phyloP scores from a whole-genome alignment of 23 tunicate genomes.

The Oikopleura dioica region DNA sequence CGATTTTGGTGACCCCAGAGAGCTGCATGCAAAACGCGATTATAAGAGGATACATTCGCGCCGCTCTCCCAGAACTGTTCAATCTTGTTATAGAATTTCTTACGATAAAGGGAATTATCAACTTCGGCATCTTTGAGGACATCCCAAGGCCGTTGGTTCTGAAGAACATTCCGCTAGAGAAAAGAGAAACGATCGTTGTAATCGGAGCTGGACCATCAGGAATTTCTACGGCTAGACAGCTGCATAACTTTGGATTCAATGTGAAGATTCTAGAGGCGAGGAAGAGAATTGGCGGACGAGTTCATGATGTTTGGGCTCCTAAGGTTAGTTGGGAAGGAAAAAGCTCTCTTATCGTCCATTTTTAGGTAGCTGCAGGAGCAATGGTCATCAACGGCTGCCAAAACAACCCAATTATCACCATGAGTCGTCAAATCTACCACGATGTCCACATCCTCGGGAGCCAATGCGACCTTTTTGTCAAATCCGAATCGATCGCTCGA shows the following conservation, averaged over 20 bases:
- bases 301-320: constrained; percentile 57
- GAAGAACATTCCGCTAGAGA: background rate
- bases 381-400: too few species aligned
- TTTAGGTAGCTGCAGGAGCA: too few species aligned
- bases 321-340: constrained; percentile 53
- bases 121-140: background rate
- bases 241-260: constrained; percentile 74
- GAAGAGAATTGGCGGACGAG: constrained; percentile 61
- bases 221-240: constrained; percentile 49
- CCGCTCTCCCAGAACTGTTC: constrained; percentile 21
- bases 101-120: constrained; percentile 26
- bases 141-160: background rate
- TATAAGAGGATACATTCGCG: constrained; percentile 38
- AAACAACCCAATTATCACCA: too few species aligned
- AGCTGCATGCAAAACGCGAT: constrained; percentile 28
- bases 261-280: constrained; percentile 49
- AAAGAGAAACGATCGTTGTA: constrained; percentile 21
- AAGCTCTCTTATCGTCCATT: constrained; percentile 58
- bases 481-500: too few species aligned
- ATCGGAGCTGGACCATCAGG: constrained; percentile 85
- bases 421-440: too few species aligned
- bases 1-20: constrained; percentile 19
- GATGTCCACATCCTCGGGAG: too few species aligned
- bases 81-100: constrained; percentile 27
- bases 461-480: too few species aligned